A percentile compares a stretch with the other conserved stretches of the same genome.
phyloP scores from a whole-genome alignment of 2,888 invertebrate genomes.

The Drosophila macrothrix region DNA sequence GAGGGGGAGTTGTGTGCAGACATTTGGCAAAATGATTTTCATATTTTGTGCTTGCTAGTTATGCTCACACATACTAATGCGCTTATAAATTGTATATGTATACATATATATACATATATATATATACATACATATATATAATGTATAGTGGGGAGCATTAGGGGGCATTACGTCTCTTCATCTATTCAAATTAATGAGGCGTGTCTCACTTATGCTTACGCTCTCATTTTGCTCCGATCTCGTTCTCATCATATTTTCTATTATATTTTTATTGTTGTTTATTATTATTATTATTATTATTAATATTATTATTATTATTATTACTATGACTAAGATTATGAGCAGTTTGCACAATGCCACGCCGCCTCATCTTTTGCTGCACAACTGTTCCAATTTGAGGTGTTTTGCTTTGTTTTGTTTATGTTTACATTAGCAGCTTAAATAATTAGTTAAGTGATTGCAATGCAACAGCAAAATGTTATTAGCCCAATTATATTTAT shows the following conservation, averaged over 20 bases:
- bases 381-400: conserved; percentile 16
- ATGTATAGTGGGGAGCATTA: background rate
- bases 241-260: conserved; percentile 26
- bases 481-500: conserved; percentile 8
- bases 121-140: background rate
- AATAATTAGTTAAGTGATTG: conserved; percentile 71
- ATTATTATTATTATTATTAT: conserved; percentile 26
- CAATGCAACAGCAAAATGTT: background rate
- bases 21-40: conserved; percentile 72
- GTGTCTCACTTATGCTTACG: conserved; percentile 63
- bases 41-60: conserved; percentile 64
- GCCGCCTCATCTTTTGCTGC: background rate
- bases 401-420: conserved; percentile 12
- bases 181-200: conserved; percentile 75
- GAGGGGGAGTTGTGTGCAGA: conserved; percentile 24
- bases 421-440: conserved; percentile 47
- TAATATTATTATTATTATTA: background rate
- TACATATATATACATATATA: background rate
- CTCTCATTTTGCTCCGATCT: conserved; percentile 32
- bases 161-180: conserved; percentile 25
- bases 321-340: conserved; percentile 1
- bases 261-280: conserved; percentile 52
- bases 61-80: conserved; percentile 61
- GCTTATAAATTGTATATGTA: conserved; percentile 1
- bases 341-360: conserved; percentile 36